Evolutionary conservation across 1,140 invertebrate genomes (phyloP).

Genomic region (Bombus cullumanus): DNA sequence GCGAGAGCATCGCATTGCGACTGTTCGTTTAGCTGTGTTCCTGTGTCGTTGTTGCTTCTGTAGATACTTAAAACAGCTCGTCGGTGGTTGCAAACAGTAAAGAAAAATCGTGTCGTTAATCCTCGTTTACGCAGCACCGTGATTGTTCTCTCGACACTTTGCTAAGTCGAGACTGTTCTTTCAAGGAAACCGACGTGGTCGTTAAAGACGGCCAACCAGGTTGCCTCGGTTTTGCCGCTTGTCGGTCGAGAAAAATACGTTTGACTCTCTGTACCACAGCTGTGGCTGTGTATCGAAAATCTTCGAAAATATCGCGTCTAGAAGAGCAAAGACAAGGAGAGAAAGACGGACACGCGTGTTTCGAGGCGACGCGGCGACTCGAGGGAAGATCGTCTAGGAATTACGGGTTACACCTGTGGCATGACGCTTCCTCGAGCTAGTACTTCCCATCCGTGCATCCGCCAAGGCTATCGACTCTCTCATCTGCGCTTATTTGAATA

Average conservation of each 20-base stretch:
- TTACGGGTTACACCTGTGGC: conserved; percentile 44
- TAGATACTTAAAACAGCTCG: no score
- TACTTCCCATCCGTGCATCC: neutral
- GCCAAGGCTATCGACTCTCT: conserved; percentile 38
- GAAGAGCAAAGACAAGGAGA: neutral
- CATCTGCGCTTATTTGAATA: conserved; percentile 61
- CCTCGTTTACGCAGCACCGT: conserved; percentile 29
- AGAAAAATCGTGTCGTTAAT: conserved; percentile 47
- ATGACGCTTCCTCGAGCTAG: conserved; percentile 11
- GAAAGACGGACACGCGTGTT: neutral
- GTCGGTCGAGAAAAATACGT: conserved; percentile 31
- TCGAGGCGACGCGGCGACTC: neutral
- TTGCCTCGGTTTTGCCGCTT: neutral
- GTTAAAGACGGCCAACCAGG: conserved; percentile 13
- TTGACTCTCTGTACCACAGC: conserved; percentile 18
- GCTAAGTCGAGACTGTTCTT: neutral
- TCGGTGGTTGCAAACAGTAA: no score
- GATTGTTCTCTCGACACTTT: conserved; percentile 39
- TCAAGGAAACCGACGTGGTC: conserved; percentile 9
- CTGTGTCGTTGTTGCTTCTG: no score
- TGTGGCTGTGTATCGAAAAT: neutral
- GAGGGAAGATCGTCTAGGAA: conserved; percentile 44
- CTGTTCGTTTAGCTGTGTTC: no score
- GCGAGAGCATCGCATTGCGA: neutral
- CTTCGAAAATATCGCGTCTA: no score